phyloP scores from a whole-genome alignment of 2,888 invertebrate genomes.

The Strigamia transsilvanica region DNA sequence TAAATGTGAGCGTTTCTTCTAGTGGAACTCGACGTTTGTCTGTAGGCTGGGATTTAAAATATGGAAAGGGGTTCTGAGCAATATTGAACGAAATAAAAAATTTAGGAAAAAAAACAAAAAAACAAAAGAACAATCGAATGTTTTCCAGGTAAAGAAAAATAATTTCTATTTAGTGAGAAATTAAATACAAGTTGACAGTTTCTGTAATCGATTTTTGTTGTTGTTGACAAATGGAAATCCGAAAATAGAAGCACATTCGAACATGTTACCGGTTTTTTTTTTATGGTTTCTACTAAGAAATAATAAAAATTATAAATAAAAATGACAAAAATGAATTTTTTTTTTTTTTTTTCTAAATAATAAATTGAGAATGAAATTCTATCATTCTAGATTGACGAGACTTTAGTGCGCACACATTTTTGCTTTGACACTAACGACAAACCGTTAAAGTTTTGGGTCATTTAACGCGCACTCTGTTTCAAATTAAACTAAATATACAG shows the following conservation, averaged over 20 bases:
- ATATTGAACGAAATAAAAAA: background rate
- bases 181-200: slow-evolving; percentile 3
- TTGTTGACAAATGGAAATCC: background rate
- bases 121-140: background rate
- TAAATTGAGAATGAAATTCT: no score
- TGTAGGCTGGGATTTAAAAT: background rate
- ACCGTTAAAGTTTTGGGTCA: background rate
- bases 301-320: no score
- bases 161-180: background rate
- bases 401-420: background rate
- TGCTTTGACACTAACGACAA: background rate
- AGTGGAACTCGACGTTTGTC: slow-evolving; percentile 4
- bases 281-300: no score
- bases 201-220: background rate
- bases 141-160: background rate
- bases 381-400: no score
- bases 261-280: no score
- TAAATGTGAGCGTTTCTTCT: slow-evolving; percentile 7
- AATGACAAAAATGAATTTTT: no score
- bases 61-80: background rate
- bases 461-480: background rate
- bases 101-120: no score
- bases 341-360: no score
- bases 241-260: no score
- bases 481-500: background rate